A percentile compares a stretch with the other conserved stretches of the same genome.
Conservation (phyloP, 2,888 invertebrate species). For the Drosophila quasianomalipes region DNA sequence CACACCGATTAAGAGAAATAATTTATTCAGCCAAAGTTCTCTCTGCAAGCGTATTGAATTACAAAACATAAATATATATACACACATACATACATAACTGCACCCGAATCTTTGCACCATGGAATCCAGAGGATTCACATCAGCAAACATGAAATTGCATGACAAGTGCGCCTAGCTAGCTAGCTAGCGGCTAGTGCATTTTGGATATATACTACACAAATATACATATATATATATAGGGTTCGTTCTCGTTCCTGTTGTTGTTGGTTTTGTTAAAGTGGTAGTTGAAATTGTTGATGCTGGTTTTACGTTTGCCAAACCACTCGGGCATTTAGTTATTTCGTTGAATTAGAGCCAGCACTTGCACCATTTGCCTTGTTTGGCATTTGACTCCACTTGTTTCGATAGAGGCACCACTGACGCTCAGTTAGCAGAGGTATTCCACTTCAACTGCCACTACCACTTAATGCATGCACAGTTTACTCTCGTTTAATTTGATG, state of each 20-base stretch:
- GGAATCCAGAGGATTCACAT: conserved; percentile 20
- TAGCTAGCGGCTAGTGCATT: conserved; percentile 33
- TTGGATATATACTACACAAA: conserved; percentile 32
- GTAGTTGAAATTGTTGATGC: conserved; percentile 7
- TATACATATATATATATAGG: not conserved
- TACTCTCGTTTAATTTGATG: conserved; percentile 52
- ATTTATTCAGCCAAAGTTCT: conserved; percentile 5
- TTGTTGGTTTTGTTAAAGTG: conserved; percentile 20
- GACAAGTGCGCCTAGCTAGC: conserved; percentile 19
- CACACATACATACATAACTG: conserved; percentile 12
- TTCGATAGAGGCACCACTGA: conserved; percentile 49
- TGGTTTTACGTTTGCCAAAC: conserved; percentile 38
- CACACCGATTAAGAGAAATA: not conserved
- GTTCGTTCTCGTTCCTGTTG: conserved; percentile 15
- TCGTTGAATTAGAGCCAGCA: conserved; percentile 68
- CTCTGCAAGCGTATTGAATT: conserved; percentile 36
- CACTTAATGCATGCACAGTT: conserved; percentile 57
- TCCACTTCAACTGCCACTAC: not conserved
- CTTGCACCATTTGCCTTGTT: conserved; percentile 58
- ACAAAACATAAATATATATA: conserved; percentile 5
- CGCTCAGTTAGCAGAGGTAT: not conserved
- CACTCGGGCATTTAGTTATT: conserved; percentile 74
- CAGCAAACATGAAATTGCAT: conserved; percentile 55
- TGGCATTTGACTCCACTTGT: conserved; percentile 66
- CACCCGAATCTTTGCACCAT: conserved; percentile 29